Conservation (phyloP, 2,888 invertebrate genomes). For the Syrista parreyssii region DNA sequence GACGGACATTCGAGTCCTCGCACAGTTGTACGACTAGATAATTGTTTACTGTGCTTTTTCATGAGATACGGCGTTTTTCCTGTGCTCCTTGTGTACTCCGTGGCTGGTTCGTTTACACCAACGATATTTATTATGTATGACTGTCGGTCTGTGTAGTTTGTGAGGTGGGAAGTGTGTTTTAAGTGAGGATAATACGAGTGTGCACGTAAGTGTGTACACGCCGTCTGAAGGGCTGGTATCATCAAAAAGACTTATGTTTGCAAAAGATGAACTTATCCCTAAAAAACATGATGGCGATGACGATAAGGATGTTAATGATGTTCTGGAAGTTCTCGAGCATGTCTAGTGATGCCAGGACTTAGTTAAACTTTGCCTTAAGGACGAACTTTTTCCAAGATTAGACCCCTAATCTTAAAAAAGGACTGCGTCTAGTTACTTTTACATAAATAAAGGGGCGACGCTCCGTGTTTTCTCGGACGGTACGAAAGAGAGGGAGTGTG, state of each 20-base stretch:
- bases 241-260: slow-evolving; percentile 39
- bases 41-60: slow-evolving; percentile 27
- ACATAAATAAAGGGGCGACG: slow-evolving; percentile 14
- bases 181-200: slow-evolving; percentile 53
- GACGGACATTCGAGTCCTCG: slow-evolving; percentile 23
- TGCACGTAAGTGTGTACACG: slow-evolving; percentile 61
- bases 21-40: slow-evolving; percentile 22
- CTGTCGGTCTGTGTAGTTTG: slow-evolving; percentile 34
- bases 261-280: slow-evolving; percentile 38
- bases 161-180: slow-evolving; percentile 58
- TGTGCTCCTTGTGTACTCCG: slow-evolving; percentile 16
- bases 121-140: slow-evolving; percentile 19
- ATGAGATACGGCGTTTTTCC: slow-evolving; percentile 14
- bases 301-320: slow-evolving; percentile 2
- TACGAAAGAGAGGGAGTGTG: neutral
- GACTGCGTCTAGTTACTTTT: slow-evolving; percentile 28
- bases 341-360: slow-evolving; percentile 39
- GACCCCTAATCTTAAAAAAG: neutral
- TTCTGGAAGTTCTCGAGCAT: slow-evolving; percentile 25
- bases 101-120: slow-evolving; percentile 17
- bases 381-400: slow-evolving; percentile 34
- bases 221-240: slow-evolving; percentile 42
- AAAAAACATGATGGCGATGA: slow-evolving; percentile 25
- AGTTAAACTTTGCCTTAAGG: slow-evolving; percentile 25
- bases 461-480: neutral